phyloP scores from a whole-genome alignment of 2,888 invertebrate genomes.

The Xestia c-nigrum region DNA sequence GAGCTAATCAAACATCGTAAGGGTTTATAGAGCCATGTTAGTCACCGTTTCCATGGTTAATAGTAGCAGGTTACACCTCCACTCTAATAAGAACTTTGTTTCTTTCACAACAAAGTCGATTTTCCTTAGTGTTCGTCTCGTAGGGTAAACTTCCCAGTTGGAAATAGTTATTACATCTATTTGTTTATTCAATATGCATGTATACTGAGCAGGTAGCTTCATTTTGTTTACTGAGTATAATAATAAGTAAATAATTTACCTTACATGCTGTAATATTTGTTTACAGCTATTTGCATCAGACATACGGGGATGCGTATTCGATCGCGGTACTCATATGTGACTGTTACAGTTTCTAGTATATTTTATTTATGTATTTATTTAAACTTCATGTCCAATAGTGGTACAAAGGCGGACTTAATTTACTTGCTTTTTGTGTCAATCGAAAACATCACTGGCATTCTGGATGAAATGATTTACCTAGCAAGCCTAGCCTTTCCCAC shows the following conservation, averaged over 20 bases:
- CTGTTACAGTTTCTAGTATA: neutral
- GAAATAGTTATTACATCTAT: constrained; percentile 50
- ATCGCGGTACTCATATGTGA: neutral
- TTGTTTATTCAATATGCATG: constrained; percentile 53
- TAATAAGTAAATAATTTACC: constrained; percentile 45
- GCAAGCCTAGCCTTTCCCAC: neutral
- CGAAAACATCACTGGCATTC: neutral
- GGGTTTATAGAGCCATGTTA: constrained; percentile 73
- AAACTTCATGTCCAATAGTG: too few species aligned
- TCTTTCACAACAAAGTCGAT: neutral
- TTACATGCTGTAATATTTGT: neutral
- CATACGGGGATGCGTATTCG: neutral
- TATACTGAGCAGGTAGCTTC: constrained; percentile 33
- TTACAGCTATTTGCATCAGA: neutral
- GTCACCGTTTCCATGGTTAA: constrained; percentile 65
- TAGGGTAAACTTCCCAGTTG: constrained; percentile 23
- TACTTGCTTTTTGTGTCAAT: neutral
- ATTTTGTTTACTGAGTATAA: constrained; percentile 29
- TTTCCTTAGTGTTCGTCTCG: constrained; percentile 17
- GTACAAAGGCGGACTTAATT: too few species aligned
- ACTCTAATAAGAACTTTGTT: constrained; percentile 46
- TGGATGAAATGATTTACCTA: neutral
- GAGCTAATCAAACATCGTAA: constrained; percentile 78
- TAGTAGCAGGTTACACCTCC: constrained; percentile 39
- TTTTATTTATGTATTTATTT: too few species aligned